phyloP scores from a whole-genome alignment of 2,797 vertebrate genomes.

The Rhabdophis nuchalis region DNA sequence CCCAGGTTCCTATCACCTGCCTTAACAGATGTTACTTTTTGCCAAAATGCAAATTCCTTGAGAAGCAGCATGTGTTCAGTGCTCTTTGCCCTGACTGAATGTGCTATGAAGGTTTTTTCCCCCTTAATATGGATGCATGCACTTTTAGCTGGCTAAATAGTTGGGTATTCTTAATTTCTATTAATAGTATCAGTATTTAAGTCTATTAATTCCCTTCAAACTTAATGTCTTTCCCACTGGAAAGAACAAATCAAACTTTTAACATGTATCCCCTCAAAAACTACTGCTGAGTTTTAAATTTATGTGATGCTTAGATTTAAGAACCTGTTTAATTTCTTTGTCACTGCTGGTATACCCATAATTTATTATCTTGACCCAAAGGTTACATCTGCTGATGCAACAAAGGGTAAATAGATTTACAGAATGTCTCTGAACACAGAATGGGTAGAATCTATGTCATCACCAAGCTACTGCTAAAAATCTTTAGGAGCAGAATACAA shows the following conservation, averaged over 20 bases:
- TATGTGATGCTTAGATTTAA: background rate
- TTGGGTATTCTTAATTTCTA: background rate
- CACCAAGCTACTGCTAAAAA: background rate
- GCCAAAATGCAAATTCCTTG: slow-evolving; percentile 15
- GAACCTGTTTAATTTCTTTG: background rate
- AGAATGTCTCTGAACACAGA: background rate
- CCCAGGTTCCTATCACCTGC: background rate
- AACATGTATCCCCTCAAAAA: background rate
- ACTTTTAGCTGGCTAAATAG: slow-evolving; percentile 8
- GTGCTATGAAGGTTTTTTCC: background rate
- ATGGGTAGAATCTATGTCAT: background rate
- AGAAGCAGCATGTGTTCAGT: background rate
- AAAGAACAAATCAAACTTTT: background rate
- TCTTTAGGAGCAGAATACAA: background rate
- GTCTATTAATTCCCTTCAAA: slow-evolving; percentile 4
- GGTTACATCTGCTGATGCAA: background rate
- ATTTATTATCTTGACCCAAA: background rate
- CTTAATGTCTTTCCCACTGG: background rate
- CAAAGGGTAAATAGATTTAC: background rate
- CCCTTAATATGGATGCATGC: slow-evolving; percentile 1
- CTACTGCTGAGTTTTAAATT: background rate
- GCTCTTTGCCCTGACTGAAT: slow-evolving; percentile 2
- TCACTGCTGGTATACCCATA: background rate
- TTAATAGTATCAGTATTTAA: background rate
- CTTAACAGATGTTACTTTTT: slow-evolving; percentile 14